Conservation (phyloP, 2,113 vertebrate genomes). For the Osmerus mordax region DNA sequence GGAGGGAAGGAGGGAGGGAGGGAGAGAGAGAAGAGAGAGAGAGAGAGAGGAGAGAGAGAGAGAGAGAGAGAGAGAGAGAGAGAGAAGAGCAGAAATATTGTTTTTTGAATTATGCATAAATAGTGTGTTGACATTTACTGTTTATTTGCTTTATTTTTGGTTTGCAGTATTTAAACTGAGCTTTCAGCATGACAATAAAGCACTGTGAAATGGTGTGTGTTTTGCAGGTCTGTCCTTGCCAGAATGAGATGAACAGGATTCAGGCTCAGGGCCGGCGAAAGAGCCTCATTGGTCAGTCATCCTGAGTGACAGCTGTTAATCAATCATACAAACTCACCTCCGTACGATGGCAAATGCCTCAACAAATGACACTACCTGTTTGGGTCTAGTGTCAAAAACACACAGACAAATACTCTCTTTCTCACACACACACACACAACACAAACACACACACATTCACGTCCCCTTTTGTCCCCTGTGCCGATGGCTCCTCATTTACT, state of each 20-base stretch:
- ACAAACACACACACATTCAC: constrained; percentile 31
- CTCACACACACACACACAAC: constrained; percentile 20
- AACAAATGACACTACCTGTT: neutral
- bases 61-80: neutral
- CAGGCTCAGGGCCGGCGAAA: constrained; percentile 88
- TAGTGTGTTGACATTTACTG: too few species aligned
- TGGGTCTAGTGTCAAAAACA: neutral
- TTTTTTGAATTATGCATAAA: neutral
- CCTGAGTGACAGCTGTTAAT: constrained; percentile 18
- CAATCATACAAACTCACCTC: neutral
- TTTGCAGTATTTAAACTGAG: neutral
- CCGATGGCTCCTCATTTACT: constrained; percentile 40
- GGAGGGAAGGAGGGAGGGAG: neutral
- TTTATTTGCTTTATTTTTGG: too few species aligned
- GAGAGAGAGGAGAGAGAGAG: neutral
- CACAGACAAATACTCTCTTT: neutral
- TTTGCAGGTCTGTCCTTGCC: constrained; percentile 90
- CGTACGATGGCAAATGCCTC: neutral
- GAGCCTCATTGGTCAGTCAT: constrained; percentile 85
- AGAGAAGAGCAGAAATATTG: neutral
- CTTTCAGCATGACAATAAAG: neutral
- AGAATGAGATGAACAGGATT: constrained; percentile 93
- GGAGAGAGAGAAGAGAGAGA: neutral
- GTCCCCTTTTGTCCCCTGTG: constrained; percentile 18
- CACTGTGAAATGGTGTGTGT: neutral